Conservation (phyloP, 2,888 invertebrate species). For the Macaria notata region DNA sequence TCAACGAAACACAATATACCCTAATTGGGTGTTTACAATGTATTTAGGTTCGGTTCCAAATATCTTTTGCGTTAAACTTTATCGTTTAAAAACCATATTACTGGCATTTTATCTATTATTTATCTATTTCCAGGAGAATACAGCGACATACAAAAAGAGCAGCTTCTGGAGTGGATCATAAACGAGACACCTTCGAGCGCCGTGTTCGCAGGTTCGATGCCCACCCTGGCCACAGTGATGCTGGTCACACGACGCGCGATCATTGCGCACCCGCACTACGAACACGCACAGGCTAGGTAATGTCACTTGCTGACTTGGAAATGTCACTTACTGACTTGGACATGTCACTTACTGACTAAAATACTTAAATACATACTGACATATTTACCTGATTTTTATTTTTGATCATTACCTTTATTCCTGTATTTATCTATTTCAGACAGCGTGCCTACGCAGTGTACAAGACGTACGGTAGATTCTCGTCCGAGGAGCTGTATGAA, state of each 20-base stretch:
- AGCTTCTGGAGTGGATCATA: conserved; percentile 89
- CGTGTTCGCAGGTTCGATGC: conserved; percentile 94
- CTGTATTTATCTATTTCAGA: conserved; percentile 64
- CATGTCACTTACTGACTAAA: too few relatives aligned
- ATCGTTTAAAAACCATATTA: too few relatives aligned
- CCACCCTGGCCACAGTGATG: conserved; percentile 91
- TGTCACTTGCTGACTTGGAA: background rate
- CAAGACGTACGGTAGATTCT: conserved; percentile 89
- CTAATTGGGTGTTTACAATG: too few relatives aligned
- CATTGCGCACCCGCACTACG: conserved; percentile 94
- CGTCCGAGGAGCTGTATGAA: conserved; percentile 85
- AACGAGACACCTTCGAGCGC: conserved; percentile 83
- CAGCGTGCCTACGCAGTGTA: conserved; percentile 91
- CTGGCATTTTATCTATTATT: too few relatives aligned
- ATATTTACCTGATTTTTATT: too few relatives aligned
- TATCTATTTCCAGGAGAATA: conserved; percentile 82
- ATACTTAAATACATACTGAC: too few relatives aligned
- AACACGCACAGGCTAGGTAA: conserved; percentile 89
- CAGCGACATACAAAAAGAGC: conserved; percentile 87
- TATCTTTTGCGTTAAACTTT: too few relatives aligned
- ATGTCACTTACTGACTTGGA: too few relatives aligned
- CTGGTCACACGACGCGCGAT: conserved; percentile 89
- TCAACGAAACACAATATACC: too few relatives aligned
- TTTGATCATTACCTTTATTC: too few relatives aligned
- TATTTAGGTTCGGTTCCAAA: too few relatives aligned